These are phyloP conservation scores for Achlya flavicornis DNA, from an alignment of 2,888 invertebrate genomes.

Conservation along the genomic window DNA sequence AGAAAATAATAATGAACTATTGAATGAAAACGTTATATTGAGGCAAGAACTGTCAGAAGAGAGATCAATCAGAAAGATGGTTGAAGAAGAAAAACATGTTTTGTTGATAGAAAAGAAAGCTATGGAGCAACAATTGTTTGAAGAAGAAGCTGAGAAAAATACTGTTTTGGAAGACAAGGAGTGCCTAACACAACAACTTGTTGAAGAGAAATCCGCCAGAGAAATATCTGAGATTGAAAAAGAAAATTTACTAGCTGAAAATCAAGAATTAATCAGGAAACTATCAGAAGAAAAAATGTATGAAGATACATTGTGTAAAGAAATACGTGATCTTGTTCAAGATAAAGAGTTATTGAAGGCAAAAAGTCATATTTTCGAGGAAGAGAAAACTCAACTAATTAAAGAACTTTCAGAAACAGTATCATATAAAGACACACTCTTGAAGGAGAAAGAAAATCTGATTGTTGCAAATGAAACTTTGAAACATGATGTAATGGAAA, in stretches of 20 bases:
- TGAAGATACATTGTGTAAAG: conserved; percentile 19
- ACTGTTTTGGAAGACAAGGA: conserved; percentile 42
- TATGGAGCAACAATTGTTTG: conserved; percentile 28
- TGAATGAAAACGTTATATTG: conserved; percentile 37
- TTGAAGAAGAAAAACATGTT: conserved; percentile 35
- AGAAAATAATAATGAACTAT: conserved; percentile 34
- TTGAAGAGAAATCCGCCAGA: conserved; percentile 48
- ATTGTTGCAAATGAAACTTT: conserved; percentile 25
- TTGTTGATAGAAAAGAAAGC: conserved; percentile 29
- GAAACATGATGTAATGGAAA: conserved; percentile 22
- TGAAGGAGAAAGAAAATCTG: conserved; percentile 29
- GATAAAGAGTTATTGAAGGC: conserved; percentile 19
- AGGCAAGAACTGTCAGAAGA: conserved; percentile 36
- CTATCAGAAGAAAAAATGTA: conserved; percentile 18
- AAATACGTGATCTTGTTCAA: conserved; percentile 22
- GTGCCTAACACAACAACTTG: conserved; percentile 47
- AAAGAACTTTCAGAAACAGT: conserved; percentile 25
- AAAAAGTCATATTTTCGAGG: conserved; percentile 19
- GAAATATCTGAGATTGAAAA: conserved; percentile 49
- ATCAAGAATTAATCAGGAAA: conserved; percentile 31
- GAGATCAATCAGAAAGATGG: conserved; percentile 36
- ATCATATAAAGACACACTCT: conserved; percentile 17
- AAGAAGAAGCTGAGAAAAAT: conserved; percentile 30
- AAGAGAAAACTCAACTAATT: conserved; percentile 24
- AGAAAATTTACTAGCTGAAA: conserved; percentile 33